Evolutionary conservation across 2,797 vertebrate species (phyloP).

Genomic region (Hephaestus fuliginosus): DNA sequence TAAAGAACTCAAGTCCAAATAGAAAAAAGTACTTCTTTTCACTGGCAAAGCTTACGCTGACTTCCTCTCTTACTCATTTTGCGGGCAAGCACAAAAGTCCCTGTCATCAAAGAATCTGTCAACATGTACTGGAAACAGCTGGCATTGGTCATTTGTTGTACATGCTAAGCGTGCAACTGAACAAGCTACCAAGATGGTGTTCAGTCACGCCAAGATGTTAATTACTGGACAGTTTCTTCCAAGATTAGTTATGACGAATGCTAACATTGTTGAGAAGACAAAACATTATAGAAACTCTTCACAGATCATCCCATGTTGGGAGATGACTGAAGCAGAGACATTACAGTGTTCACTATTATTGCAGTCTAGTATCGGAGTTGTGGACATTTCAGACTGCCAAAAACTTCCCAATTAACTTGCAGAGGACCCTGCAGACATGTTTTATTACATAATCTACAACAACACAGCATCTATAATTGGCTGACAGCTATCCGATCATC

Average conservation of each 20-base stretch:
- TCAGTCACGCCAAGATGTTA: constrained; percentile 10
- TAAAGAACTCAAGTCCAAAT: constrained; percentile 5
- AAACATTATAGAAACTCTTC: background rate
- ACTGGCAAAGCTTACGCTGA: background rate
- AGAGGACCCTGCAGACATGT: background rate
- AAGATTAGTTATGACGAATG: constrained; percentile 27
- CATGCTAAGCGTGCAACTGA: constrained; percentile 13
- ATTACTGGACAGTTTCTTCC: background rate
- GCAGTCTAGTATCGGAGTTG: background rate
- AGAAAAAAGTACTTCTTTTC: constrained; percentile 23
- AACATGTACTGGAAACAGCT: constrained; percentile 41
- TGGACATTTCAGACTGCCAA: background rate
- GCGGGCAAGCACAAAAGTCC: constrained; percentile 39
- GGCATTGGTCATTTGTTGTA: constrained; percentile 9
- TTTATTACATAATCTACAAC: background rate
- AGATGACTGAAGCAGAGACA: constrained; percentile 4
- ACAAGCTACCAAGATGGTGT: background rate
- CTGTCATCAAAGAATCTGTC: constrained; percentile 26
- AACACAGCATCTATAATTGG: background rate
- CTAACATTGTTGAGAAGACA: background rate
- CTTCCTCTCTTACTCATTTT: constrained; percentile 40
- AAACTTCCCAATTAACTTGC: background rate
- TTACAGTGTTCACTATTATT: background rate
- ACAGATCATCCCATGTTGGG: background rate
- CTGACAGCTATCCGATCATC: background rate